Base-by-base conservation (phyloP, 2,888 invertebrate genomes). In the Tachystola acroxantha region DNA sequence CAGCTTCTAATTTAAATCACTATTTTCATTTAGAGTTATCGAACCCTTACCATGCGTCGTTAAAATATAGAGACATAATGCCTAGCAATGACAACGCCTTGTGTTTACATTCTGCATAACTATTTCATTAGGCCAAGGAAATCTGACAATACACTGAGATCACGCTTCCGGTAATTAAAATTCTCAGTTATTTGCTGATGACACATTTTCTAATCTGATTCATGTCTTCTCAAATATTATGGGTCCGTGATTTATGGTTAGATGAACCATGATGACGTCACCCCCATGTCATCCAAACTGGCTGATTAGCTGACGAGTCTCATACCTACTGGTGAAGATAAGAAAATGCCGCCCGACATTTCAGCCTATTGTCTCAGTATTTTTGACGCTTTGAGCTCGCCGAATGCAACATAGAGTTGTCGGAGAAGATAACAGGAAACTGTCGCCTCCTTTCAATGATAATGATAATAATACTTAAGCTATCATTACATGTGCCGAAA, bases 401-500 rank as follows among this genome's bases (percentile, higher is more conserved):
- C 42, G 36, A 39, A 38, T 41, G 40, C 39, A 42, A 26, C 36
- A 34, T 31, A 37, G 28, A 41, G 40, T 25, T 25, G 39, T 30
- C 39, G 29, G 36, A 33, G 29, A 37, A 40, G 44, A 51, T 46
- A 43, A 43, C 33, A 13, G 12, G 27, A 37, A 42, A 30, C 34
- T 39, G 41, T 45, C 42, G 32, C 34, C 35, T 24, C 36, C 19
- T 26, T 34, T 29, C 10, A 37, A 29, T 39, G 48, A 52, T 53
- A 50, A 39, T 27, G n/a, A n/a, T n/a, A n/a, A n/a, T n/a, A n/a
- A 43, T 33, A 29, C 33, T 42, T 41, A 44, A 20, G 40, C 29
- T 47, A 37, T 37, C 40, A 51, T 39, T 46, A 38, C 40, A 39
- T 37, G 31, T 37, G 36, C 37, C 35, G 20, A 34, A 36, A 36